Evolutionary conservation across 2,888 invertebrate genomes (phyloP).

Genomic region (Lydus trimaculatus): DNA sequence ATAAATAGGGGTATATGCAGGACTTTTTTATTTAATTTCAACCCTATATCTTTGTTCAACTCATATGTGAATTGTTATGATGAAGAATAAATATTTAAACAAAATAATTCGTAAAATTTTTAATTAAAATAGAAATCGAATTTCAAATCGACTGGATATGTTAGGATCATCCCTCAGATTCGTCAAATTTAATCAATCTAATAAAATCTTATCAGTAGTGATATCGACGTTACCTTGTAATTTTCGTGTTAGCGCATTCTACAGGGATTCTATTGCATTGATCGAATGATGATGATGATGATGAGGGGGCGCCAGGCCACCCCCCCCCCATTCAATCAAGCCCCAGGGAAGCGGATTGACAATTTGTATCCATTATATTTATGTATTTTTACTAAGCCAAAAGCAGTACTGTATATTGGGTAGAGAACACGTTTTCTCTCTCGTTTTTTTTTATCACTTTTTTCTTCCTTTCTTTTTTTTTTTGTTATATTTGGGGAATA

Average conservation of each 20-base stretch:
- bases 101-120: neutral
- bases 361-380: constrained; percentile 60
- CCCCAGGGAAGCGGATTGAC: constrained; percentile 57
- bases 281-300: constrained; percentile 37
- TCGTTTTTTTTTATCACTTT: constrained; percentile 32
- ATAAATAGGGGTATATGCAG: constrained; percentile 19
- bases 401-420: constrained; percentile 47
- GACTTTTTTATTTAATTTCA: constrained; percentile 21
- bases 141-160: neutral
- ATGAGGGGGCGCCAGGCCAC: neutral
- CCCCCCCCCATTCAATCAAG: constrained; percentile 53
- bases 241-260: constrained; percentile 47
- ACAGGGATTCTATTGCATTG: constrained; percentile 25
- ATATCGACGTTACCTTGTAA: constrained; percentile 44
- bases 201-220: constrained; percentile 38
- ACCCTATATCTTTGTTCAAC: neutral
- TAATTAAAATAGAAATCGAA: neutral
- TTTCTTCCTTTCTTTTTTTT: constrained; percentile 33
- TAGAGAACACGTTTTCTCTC: constrained; percentile 34
- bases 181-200: constrained; percentile 20
- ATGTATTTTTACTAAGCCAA: constrained; percentile 58
- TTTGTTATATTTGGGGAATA: constrained; percentile 49
- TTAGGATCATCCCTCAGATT: neutral
- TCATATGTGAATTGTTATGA: neutral
- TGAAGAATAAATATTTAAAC: constrained; percentile 5